Percentiles rank a stretch among this genome's conserved stretches.
phyloP scores from a whole-genome alignment of 2,888 invertebrate species.

The Cosmopolites sordidus region DNA sequence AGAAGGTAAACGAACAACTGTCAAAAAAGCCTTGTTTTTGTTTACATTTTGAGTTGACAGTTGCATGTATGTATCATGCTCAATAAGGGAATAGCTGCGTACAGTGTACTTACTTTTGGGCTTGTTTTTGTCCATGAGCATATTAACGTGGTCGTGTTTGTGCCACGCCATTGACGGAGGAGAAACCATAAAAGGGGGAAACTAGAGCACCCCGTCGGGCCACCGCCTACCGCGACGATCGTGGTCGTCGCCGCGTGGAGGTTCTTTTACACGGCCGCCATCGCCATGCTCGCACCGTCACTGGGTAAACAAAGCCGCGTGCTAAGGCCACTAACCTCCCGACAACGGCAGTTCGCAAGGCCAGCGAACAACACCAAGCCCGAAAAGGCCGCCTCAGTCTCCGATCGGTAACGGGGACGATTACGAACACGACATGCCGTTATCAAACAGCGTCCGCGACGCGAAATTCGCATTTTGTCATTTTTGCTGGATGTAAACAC shows the following conservation, averaged over 20 bases:
- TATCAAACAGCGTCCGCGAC: background rate
- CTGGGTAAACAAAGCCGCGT: constrained; percentile 50
- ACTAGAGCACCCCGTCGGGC: constrained; percentile 12
- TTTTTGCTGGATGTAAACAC: constrained; percentile 22
- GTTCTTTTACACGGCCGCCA: constrained; percentile 37
- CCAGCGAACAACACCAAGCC: constrained; percentile 25
- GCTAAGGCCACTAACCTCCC: constrained; percentile 49
- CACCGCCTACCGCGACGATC: constrained; percentile 14
- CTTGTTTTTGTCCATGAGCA: constrained; percentile 69
- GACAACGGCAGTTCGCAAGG: constrained; percentile 41
- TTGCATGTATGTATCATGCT: background rate
- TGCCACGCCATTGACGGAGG: constrained; percentile 60
- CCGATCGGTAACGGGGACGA: constrained; percentile 38
- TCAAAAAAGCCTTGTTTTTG: no score
- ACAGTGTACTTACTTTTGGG: constrained; percentile 58
- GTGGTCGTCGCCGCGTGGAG: constrained; percentile 5
- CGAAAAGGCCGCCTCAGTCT: background rate
- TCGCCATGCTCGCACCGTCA: constrained; percentile 43
- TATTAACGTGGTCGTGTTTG: constrained; percentile 65
- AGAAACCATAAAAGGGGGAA: constrained; percentile 24
- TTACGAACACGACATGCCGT: constrained; percentile 16
- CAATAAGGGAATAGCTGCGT: background rate
- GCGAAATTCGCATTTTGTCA: constrained; percentile 21
- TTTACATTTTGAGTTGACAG: no score
- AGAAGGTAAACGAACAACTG: no score